Evolutionary conservation across 2,888 invertebrate species (phyloP).

Genomic region (Sarcophaga rosellei): DNA sequence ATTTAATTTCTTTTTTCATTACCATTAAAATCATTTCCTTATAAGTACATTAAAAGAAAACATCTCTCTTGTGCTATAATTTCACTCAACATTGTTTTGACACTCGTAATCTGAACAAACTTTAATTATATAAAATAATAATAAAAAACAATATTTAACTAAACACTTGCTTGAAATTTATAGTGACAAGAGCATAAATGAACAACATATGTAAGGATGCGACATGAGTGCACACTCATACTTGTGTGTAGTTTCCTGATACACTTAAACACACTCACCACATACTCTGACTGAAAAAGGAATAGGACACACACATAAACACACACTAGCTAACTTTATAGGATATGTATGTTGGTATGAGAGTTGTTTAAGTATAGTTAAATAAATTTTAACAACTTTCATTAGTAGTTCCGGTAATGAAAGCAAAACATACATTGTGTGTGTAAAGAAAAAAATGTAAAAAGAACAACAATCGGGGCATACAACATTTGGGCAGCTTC

Average conservation of each 20-base stretch:
- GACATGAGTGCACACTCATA: background rate
- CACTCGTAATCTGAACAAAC: conserved; percentile 5
- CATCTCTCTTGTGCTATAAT: background rate
- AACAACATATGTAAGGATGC: background rate
- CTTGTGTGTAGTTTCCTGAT: background rate
- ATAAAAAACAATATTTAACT: conserved; percentile 39
- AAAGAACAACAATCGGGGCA: background rate
- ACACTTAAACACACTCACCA: background rate
- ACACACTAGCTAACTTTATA: background rate
- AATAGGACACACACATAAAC: background rate
- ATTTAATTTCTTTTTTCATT: too few relatives aligned
- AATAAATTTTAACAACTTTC: conserved; percentile 61
- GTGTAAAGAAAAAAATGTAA: background rate
- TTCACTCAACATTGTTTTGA: background rate
- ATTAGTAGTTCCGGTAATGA: conserved; percentile 57
- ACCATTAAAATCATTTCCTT: too few relatives aligned
- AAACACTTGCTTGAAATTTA: conserved; percentile 39
- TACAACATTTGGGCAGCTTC: background rate
- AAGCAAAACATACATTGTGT: conserved; percentile 50
- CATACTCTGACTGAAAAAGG: background rate
- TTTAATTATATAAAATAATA: conserved; percentile 35
- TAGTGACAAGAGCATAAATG: conserved; percentile 33
- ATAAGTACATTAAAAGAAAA: background rate
- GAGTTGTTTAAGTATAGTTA: conserved; percentile 44
- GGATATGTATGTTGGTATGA: background rate